These are phyloP conservation scores for Phasia obesa DNA, from an alignment of 2,888 invertebrate species.

Conservation along the genomic window DNA sequence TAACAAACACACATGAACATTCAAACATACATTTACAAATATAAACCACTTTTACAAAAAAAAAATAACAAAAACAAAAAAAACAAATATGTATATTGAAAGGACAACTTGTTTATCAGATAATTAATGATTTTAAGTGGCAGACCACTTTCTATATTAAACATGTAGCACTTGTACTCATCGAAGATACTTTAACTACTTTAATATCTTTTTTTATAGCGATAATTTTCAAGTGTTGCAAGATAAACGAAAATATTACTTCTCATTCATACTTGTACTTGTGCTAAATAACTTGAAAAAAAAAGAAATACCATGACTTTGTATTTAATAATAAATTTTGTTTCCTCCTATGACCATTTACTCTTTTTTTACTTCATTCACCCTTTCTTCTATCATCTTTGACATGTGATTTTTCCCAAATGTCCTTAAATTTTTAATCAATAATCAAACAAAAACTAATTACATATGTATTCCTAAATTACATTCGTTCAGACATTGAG, in stretches of 20 bases:
- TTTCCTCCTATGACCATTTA: conserved; percentile 27
- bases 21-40: neutral
- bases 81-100: neutral
- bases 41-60: neutral
- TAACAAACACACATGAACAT: neutral
- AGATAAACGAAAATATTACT: conserved; percentile 28
- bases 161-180: conserved; percentile 34
- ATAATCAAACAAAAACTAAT: conserved; percentile 61
- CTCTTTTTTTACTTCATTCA: neutral
- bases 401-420: conserved; percentile 64
- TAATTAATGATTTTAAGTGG: conserved; percentile 57
- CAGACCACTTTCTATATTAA: conserved; percentile 38
- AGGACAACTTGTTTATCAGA: conserved; percentile 20
- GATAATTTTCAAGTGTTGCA: conserved; percentile 45
- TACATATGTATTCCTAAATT: conserved; percentile 38
- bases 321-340: conserved; percentile 39
- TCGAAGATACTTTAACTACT: conserved; percentile 31
- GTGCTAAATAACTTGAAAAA: neutral
- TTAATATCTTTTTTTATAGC: conserved; percentile 23
- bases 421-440: conserved; percentile 65
- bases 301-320: conserved; percentile 15
- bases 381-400: conserved; percentile 34
- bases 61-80: neutral
- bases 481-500: neutral
- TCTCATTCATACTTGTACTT: conserved; percentile 22